Percentiles rank a stretch among this genome's conserved stretches.
phyloP scores from a whole-genome alignment of 2,113 vertebrate species.

The Larimichthys crocea region DNA sequence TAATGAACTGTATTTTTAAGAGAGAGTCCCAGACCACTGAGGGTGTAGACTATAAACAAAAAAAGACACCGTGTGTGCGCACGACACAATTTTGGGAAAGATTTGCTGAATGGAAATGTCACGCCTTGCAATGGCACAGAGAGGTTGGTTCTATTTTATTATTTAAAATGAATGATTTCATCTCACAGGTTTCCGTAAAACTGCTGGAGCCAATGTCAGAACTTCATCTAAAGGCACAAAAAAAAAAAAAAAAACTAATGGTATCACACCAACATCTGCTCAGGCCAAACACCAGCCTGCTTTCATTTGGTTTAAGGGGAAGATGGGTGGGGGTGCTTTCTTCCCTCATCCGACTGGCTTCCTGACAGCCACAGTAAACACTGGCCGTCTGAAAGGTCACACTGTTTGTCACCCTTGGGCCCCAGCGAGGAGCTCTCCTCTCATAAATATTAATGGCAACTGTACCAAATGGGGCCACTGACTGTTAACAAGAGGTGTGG shows the following conservation, averaged over 20 bases:
- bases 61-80: constrained; percentile 57
- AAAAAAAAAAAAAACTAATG: background rate
- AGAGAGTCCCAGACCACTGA: constrained; percentile 59
- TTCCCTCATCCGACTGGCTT: constrained; percentile 58
- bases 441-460: constrained; percentile 78
- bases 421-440: constrained; percentile 51
- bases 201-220: constrained; percentile 14
- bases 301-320: constrained; percentile 63
- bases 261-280: constrained; percentile 63
- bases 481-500: constrained; percentile 53
- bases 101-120: constrained; percentile 67
- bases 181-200: constrained; percentile 17
- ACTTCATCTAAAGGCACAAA: background rate
- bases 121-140: constrained; percentile 52
- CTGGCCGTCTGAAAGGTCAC: constrained; percentile 70
- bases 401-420: constrained; percentile 73
- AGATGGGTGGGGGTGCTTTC: constrained; percentile 23
- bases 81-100: constrained; percentile 48
- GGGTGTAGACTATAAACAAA: constrained; percentile 75
- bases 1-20: constrained; percentile 74
- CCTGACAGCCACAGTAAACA: constrained; percentile 73
- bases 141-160: constrained; percentile 5
- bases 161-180: constrained; percentile 22
- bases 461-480: constrained; percentile 56
- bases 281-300: constrained; percentile 58